A percentile compares a stretch with the other conserved stretches of the same genome.
Evolutionary conservation across 2,888 invertebrate genomes (phyloP).

Genomic region (Stramonita haemastoma): DNA sequence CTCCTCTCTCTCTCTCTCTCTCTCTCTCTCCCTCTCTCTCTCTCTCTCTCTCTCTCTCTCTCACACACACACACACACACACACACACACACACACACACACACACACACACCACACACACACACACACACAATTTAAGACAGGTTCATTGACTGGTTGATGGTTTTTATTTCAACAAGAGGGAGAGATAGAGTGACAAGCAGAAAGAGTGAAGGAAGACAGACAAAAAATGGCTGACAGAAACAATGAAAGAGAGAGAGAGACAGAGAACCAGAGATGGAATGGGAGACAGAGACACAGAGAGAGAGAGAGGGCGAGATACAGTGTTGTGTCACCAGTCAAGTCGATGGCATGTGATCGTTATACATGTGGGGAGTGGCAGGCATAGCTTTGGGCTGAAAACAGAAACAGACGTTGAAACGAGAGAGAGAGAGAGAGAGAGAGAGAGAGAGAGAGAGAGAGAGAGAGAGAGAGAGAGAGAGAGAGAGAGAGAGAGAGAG

Average conservation of each 20-base stretch:
- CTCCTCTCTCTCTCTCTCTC: neutral
- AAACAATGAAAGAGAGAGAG: neutral
- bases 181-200: neutral
- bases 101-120: neutral
- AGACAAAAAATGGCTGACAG: neutral
- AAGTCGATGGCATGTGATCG: too few species aligned
- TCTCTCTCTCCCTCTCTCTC: constrained; percentile 9
- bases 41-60: constrained; percentile 13
- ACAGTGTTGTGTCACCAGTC: neutral
- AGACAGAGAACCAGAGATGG: neutral
- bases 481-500: constrained; percentile 7
- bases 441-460: constrained; percentile 2
- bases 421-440: neutral
- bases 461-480: neutral
- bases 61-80: neutral
- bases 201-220: neutral
- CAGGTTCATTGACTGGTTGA: neutral
- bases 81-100: neutral
- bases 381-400: neutral
- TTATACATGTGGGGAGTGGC: neutral
- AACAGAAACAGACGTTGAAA: neutral
- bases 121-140: neutral
- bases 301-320: neutral
- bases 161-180: too few species aligned
- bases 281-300: neutral